Percentiles rank a stretch among this genome's conserved stretches.
These are phyloP conservation scores for Pogona vitticeps DNA, from an alignment of 2,113 vertebrate species.

Conservation along the genomic window DNA sequence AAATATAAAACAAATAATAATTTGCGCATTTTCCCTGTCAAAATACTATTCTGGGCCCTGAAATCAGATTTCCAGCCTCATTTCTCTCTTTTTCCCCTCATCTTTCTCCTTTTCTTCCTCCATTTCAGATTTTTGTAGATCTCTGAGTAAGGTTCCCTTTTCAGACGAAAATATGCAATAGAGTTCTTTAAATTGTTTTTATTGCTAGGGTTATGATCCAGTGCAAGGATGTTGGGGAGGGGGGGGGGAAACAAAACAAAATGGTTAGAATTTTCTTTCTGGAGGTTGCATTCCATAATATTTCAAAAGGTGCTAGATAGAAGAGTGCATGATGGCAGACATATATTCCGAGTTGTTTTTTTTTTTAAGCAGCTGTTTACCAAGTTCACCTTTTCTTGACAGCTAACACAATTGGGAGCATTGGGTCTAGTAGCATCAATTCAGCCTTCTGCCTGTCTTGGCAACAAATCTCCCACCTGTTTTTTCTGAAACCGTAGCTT, in stretches of 20 bases:
- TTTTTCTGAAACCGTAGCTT: neutral
- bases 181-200: slow-evolving; percentile 26
- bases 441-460: neutral
- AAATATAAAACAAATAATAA: slow-evolving; percentile 2
- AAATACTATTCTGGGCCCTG: slow-evolving; percentile 61
- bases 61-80: slow-evolving; percentile 48
- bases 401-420: neutral
- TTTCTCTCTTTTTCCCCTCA: slow-evolving; percentile 15
- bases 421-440: neutral
- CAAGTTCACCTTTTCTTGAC: neutral
- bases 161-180: slow-evolving; percentile 32
- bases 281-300: neutral
- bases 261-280: neutral
- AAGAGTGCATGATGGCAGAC: neutral
- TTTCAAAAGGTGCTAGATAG: neutral
- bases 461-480: neutral
- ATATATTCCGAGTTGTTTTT: neutral
- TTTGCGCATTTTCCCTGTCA: slow-evolving; percentile 52
- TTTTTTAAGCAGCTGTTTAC: neutral
- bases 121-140: slow-evolving; percentile 15
- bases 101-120: slow-evolving; percentile 22
- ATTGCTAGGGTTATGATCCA: neutral
- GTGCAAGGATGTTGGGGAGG: neutral
- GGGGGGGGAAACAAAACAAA: no score
- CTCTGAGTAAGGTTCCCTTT: neutral